Evolutionary conservation across 2,113 vertebrate species (phyloP), one percentile per base, ranked within the genome.

Genomic region (Electrona antarctica): DNA sequence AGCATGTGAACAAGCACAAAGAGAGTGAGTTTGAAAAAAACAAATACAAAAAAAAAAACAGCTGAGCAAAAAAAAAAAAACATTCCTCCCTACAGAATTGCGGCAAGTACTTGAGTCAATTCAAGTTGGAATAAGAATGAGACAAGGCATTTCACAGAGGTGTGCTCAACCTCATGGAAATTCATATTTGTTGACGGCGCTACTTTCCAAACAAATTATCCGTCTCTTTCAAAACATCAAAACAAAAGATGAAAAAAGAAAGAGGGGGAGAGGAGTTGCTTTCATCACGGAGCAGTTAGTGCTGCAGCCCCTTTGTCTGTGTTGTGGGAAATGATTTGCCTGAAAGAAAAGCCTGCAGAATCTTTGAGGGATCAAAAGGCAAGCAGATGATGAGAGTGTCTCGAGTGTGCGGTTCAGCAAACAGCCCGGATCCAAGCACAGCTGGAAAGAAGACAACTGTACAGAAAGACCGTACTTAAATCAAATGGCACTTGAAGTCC

Each of bases 401-500:
- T 80, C 77, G 50, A 46, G 64, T 56, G 72, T 61, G 68, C 76
- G 67, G 69, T 50, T 69, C 33, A 64, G 65, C 67, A 78, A 67
- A 81, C 56, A 14, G 8, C 46, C 49, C 12, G 15, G 14, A 15
- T 60, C 48, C 21, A 60, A 10, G 60, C 50, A 65, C 82, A 85
- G 74, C 80, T 87, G 80, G 68, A 70, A 66, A 78, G 65, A 69
- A 59, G 57, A 66, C 68, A 81, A 54, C 63, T 78, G 61, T 52
- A 41, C 13, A 61, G 12, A 41, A 41, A 41, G 60, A 82, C 68
- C 11, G 29, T 63, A 71, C 79, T 84, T 72, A 62, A 79, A 81
- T 73, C 57, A 73, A 76, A 81, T 83, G 81, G 70, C 79, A 81
- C 76, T 71, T 80, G 41, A 41, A 41, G 33, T 76, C 33, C 62